Evolutionary conservation across 1,140 invertebrate genomes (phyloP), one percentile per base, ranked within the genome.

Genomic region (Lasaia peninsularis): DNA sequence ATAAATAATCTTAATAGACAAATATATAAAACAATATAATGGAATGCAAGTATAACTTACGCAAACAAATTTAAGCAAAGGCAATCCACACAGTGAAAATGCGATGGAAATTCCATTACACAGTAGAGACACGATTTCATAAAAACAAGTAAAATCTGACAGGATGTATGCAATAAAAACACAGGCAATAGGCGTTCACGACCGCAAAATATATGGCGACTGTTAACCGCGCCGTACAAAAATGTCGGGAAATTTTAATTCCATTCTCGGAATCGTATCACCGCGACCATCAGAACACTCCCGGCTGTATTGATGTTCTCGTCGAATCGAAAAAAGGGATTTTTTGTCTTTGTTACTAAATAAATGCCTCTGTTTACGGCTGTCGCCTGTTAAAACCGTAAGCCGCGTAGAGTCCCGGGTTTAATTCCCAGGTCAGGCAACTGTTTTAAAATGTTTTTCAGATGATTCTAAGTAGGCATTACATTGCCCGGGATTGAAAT

Each of bases 181-280:
- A 44, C 37, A 44, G 37, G 9, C 37, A 14, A 16, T 40, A 28
- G 24, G 24, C 24, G 24, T 14, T 9, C 35, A 40, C 34, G 7
- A 12, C 14, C 35, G 35, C 35, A 40, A 40, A 40, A 40, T 16
- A 16, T 16, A 40, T 18, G 35, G 14, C 35, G 35, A 10, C 35
- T 40, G 35, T 40, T 40, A n/a, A n/a, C 35, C 35, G 14, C 35
- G 35, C 8, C 35, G 14, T 18, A 18, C 9, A 40, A 18, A 40
- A 40, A 40, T 40, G 35, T 40, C 35, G 35, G 35, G 35, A 40
- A 40, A 40, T 40, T 40, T 40, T 40, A 40, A 40, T 40, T 40
- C 35, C 35, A 40, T 40, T 40, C 35, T 40, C 35, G 2, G 35
- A 40, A 40, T 40, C 35, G 35, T 16, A 40, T 40, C 35, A 40